Evolutionary conservation across 2,888 invertebrate species (phyloP).

Genomic region (Epsilonema sp.): DNA sequence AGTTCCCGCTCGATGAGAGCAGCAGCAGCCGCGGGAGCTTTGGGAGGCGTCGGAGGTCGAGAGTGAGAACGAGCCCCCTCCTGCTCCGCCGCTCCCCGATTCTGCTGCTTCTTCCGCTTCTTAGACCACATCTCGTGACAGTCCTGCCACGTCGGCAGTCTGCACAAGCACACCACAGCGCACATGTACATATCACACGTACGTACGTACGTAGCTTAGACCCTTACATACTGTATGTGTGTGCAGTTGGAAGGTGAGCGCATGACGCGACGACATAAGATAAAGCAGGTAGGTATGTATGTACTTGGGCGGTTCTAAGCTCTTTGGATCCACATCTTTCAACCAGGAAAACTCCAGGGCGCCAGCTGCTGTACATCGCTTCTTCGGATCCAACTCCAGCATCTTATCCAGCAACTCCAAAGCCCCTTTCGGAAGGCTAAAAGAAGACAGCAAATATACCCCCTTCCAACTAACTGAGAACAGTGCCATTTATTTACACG

Average conservation of each 20-base stretch:
- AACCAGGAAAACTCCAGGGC: constrained; percentile 81
- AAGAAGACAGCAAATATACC: constrained; percentile 17
- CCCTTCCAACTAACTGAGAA: no score
- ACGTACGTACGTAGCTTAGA: no score
- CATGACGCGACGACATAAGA: background rate
- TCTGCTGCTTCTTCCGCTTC: constrained; percentile 46
- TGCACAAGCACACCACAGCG: constrained; percentile 14
- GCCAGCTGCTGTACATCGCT: constrained; percentile 75
- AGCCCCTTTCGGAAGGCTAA: constrained; percentile 53
- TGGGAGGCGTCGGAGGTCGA: background rate
- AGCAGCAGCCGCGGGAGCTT: background rate
- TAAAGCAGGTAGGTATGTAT: background rate
- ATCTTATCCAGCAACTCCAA: constrained; percentile 78
- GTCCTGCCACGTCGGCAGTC: constrained; percentile 81
- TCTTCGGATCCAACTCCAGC: constrained; percentile 83
- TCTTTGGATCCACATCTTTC: constrained; percentile 62
- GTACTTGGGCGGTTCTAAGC: constrained; percentile 41
- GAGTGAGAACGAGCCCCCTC: background rate
- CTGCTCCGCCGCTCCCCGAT: constrained; percentile 6
- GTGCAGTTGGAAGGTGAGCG: no score
- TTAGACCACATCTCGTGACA: constrained; percentile 99
- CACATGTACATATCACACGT: background rate
- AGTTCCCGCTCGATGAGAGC: no score
- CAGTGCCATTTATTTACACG: no score
- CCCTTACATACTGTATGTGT: background rate